Evolutionary conservation across 1,140 invertebrate species (phyloP).

Genomic region (Cryptotermes secundus): DNA sequence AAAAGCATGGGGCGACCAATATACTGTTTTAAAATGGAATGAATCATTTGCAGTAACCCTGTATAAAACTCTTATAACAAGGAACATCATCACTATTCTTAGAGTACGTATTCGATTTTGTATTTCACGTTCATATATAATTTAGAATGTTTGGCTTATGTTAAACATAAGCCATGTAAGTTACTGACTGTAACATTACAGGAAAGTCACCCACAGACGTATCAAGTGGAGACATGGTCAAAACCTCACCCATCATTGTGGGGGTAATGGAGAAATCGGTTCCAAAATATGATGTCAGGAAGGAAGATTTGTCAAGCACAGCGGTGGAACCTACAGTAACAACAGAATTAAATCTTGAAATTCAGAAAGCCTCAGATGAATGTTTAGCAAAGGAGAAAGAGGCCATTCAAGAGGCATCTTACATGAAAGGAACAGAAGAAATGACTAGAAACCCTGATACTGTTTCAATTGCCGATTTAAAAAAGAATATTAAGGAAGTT

Average conservation of each 20-base stretch:
- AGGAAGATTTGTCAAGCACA: background rate
- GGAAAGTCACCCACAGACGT: background rate
- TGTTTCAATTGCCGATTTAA: background rate
- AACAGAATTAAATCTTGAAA: background rate
- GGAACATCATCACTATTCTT: slow-evolving; percentile 15
- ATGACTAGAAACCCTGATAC: background rate
- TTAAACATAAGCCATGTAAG: slow-evolving; percentile 17
- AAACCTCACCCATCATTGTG: background rate
- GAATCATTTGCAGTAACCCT: no score
- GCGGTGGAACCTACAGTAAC: background rate
- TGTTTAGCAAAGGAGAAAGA: background rate
- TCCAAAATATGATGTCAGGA: background rate
- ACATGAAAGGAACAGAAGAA: background rate
- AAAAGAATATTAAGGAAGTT: background rate
- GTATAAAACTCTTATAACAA: background rate
- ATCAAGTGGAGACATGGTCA: background rate
- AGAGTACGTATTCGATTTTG: background rate
- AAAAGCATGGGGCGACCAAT: no score
- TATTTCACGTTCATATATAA: background rate
- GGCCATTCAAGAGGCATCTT: background rate
- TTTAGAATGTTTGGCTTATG: background rate
- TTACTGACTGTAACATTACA: background rate
- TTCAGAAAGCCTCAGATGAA: background rate
- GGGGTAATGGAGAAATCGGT: background rate
- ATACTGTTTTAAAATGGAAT: no score